Conservation (phyloP, 2,888 invertebrate genomes). For the Caenorhabditis sp. region DNA sequence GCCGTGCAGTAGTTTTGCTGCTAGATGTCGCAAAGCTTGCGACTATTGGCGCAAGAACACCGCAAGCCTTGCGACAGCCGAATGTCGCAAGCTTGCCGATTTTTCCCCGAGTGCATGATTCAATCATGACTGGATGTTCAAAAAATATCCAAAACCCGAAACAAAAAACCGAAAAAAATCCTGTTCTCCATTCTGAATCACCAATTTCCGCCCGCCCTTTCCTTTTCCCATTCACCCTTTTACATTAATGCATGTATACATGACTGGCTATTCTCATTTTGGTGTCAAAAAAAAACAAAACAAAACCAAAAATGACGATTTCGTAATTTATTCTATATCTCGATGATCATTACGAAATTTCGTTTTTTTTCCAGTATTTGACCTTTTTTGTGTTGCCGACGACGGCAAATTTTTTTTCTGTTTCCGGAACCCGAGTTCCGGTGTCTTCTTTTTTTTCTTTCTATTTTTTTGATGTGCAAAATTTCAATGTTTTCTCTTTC, state of each 20-base stretch:
- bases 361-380: background rate
- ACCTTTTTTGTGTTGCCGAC: background rate
- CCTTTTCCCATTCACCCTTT: background rate
- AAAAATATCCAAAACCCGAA: background rate
- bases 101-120: too few relatives aligned
- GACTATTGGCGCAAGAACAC: too few relatives aligned
- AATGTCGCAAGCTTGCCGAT: too few relatives aligned
- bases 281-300: too few relatives aligned
- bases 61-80: too few relatives aligned
- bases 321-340: background rate
- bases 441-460: background rate
- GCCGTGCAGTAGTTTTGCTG: too few relatives aligned
- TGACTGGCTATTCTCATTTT: background rate
- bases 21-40: too few relatives aligned
- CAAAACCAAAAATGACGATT: too few relatives aligned
- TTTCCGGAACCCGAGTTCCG: background rate
- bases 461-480: background rate
- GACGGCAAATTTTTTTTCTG: background rate
- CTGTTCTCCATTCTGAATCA: background rate
- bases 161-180: background rate
- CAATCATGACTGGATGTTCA: too few relatives aligned
- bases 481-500: background rate
- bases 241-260: background rate
- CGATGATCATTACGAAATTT: background rate
- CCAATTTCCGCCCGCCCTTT: background rate